These are phyloP conservation scores for Oplegnathus fasciatus DNA, from an alignment of 2,113 vertebrate genomes.

Conservation along the genomic window DNA sequence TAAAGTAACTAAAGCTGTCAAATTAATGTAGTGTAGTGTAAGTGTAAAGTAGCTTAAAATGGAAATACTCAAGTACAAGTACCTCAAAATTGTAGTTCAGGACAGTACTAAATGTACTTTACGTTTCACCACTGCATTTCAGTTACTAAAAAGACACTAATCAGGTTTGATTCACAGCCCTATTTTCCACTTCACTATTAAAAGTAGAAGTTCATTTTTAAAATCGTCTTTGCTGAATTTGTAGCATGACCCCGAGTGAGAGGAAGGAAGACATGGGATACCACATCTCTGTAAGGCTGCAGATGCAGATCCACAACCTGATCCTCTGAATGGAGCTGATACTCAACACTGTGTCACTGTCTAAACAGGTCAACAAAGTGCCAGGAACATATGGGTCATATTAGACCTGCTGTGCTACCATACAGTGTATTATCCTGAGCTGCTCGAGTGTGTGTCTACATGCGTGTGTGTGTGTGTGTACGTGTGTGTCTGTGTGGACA, in stretches of 20 bases:
- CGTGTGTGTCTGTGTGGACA: background rate
- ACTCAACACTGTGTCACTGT: constrained; percentile 65
- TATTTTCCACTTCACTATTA: background rate
- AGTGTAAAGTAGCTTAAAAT: background rate
- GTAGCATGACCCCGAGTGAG: background rate
- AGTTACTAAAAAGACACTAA: background rate
- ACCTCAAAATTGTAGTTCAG: background rate
- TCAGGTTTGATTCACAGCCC: background rate
- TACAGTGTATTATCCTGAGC: constrained; percentile 50
- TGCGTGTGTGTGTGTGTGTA: background rate
- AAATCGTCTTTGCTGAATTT: background rate
- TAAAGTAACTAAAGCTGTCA: background rate
- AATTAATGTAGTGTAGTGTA: background rate
- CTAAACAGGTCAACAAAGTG: constrained; percentile 71
- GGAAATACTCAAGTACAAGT: background rate
- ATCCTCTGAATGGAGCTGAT: constrained; percentile 65
- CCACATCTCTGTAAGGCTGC: constrained; percentile 1
- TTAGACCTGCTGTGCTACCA: constrained; percentile 45
- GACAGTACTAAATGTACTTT: background rate
- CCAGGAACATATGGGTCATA: constrained; percentile 72
- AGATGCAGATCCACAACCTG: constrained; percentile 53
- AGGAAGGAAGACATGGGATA: constrained; percentile 53
- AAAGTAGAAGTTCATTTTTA: background rate
- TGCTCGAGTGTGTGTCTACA: constrained; percentile 30
- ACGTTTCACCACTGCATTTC: background rate